Evolutionary conservation across 2,113 vertebrate genomes (phyloP), one percentile per base, ranked within the genome.

Genomic region (Condylura cristata): DNA sequence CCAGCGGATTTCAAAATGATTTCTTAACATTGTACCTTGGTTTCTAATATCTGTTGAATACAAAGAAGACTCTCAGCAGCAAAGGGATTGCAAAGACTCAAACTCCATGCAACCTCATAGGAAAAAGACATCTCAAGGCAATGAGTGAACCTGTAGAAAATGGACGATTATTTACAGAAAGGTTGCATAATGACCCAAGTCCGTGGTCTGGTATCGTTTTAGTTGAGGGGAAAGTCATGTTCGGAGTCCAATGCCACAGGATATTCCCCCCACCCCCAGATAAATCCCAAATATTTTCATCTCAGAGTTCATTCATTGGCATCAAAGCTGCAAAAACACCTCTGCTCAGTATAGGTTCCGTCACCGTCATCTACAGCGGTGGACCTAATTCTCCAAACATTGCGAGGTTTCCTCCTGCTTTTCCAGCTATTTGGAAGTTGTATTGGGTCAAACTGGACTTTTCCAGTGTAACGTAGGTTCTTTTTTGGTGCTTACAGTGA

Each of bases 281-380:
- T 96, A 97, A 94, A 72, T 95, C 94, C 39, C 89, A 92, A 96
- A 78, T 95, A 74, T 97, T 97, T 97, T 96, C 93, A 92, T 95
- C 53, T 89, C 95, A 86, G 56, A 95, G 96, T 97, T 95, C 91
- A 87, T 81, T 93, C 95, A 95, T 60, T 72, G 90, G 76, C 97
- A 68, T 95, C 96, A 86, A 79, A 78, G 96, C 60, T 92, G 87
- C 89, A 92, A 96, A 48, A 90, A 85, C 34, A 82, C 95, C 92
- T 97, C 95, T 95, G 92, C 92, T 96, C 95, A 46, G 60, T 92
- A 17, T 89, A 71, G 70, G 71, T 96, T 97, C 46, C 95, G 37
- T 96, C 96, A 71, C 89, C 94, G 84, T 95, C 94, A 63, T 90
- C 82, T 4, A 95, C 44, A 51, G n/a, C 56, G 75, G 28, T 88